phyloP scores from a whole-genome alignment of 2,888 invertebrate genomes.

The Clepsis dumicolana region DNA sequence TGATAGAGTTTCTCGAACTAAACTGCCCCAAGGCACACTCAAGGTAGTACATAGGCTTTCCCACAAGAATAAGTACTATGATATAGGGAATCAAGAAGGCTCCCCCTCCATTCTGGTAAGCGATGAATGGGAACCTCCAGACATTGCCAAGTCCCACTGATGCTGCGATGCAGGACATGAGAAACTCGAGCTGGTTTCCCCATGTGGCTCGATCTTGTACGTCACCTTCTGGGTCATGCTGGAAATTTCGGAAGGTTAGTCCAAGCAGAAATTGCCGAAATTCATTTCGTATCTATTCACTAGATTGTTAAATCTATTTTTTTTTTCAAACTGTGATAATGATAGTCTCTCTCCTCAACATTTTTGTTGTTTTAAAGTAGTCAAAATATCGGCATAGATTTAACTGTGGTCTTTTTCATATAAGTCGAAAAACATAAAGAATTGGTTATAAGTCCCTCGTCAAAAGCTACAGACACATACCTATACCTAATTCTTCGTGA shows the following conservation, averaged over 20 bases:
- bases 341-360: too few relatives aligned
- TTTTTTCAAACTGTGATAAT: too few relatives aligned
- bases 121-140: constrained; percentile 87
- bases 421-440: too few relatives aligned
- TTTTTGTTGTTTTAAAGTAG: too few relatives aligned
- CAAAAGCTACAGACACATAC: too few relatives aligned
- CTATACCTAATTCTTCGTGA: too few relatives aligned
- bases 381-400: too few relatives aligned
- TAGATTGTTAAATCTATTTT: too few relatives aligned
- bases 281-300: too few relatives aligned
- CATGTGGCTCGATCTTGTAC: constrained; percentile 77
- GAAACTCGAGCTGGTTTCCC: constrained; percentile 89
- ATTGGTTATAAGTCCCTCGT: too few relatives aligned
- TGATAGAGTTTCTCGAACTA: constrained; percentile 91
- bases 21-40: constrained; percentile 95
- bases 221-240: constrained; percentile 47
- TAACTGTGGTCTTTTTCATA: too few relatives aligned
- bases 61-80: constrained; percentile 89
- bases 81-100: constrained; percentile 91
- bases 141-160: constrained; percentile 91
- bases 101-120: constrained; percentile 91
- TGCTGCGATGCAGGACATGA: constrained; percentile 91
- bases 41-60: constrained; percentile 93
- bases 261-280: too few relatives aligned
- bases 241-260: neutral